Evolutionary conservation across 2,113 vertebrate species (phyloP).

Genomic region (Seriola dumerili): DNA sequence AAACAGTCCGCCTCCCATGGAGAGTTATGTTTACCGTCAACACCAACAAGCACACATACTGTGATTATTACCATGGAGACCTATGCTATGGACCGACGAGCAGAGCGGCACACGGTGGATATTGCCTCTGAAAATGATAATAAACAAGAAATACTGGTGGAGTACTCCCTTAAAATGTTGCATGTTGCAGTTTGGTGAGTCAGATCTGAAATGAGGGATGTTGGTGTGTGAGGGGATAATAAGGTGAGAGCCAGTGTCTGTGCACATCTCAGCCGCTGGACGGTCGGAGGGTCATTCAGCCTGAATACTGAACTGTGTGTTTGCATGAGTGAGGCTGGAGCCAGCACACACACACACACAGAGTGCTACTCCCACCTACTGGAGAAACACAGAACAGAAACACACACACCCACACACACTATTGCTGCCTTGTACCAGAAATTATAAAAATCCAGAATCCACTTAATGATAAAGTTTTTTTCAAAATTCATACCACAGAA

Average conservation of each 20-base stretch:
- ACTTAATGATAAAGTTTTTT: no score
- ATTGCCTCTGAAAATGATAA: slow-evolving; percentile 26
- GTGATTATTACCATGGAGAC: slow-evolving; percentile 76
- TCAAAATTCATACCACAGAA: no score
- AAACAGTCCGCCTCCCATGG: slow-evolving; percentile 63
- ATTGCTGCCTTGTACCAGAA: no score
- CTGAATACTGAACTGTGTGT: slow-evolving; percentile 35
- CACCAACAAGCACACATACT: slow-evolving; percentile 63
- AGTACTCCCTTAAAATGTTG: slow-evolving; percentile 16
- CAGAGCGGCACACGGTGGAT: slow-evolving; percentile 7
- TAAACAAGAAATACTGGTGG: slow-evolving; percentile 9
- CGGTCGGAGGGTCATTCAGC: slow-evolving; percentile 30
- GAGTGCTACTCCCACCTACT: slow-evolving; percentile 80
- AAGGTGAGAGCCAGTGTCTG: background rate
- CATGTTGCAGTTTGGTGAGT: slow-evolving; percentile 16
- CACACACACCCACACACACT: background rate
- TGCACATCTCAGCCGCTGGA: slow-evolving; percentile 27
- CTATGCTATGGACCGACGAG: slow-evolving; percentile 18
- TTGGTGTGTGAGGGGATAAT: slow-evolving; percentile 1
- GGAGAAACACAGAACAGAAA: slow-evolving; percentile 37
- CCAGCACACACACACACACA: slow-evolving; percentile 21
- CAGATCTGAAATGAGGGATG: background rate
- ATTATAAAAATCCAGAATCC: no score
- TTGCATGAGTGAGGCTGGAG: background rate
- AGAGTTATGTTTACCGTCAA: slow-evolving; percentile 66